phyloP scores from a whole-genome alignment of 2,888 invertebrate species.

The Trichacis sp. region DNA sequence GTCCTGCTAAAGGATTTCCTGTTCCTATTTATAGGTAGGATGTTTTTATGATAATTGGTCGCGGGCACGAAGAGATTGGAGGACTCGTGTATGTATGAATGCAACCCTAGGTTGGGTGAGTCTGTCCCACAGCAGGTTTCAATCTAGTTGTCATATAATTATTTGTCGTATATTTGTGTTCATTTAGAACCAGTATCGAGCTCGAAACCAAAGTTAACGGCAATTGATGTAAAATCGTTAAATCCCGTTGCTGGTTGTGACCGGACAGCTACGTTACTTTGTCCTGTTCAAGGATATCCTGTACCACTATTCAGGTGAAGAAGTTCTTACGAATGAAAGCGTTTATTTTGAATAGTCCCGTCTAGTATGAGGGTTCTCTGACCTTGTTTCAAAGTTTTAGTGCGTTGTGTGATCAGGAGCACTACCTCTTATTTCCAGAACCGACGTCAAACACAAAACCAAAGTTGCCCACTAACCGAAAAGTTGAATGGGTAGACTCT shows the following conservation, averaged over 20 bases:
- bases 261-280: slow-evolving; percentile 68
- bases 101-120: no score
- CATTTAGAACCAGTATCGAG: slow-evolving; percentile 78
- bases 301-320: slow-evolving; percentile 73
- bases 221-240: slow-evolving; percentile 70
- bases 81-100: no score
- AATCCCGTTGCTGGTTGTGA: slow-evolving; percentile 50
- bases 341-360: neutral
- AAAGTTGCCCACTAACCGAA: slow-evolving; percentile 64
- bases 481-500: slow-evolving; percentile 64
- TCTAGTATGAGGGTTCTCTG: neutral
- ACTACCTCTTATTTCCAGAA: slow-evolving; percentile 51
- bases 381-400: neutral
- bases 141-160: no score
- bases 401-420: neutral
- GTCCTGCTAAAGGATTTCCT: slow-evolving; percentile 80
- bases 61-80: no score
- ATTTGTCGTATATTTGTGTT: neutral
- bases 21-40: slow-evolving; percentile 69
- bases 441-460: slow-evolving; percentile 68
- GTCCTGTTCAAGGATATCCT: slow-evolving; percentile 74
- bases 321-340: neutral
- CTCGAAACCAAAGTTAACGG: slow-evolving; percentile 77
- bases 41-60: no score
- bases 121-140: no score